These are phyloP conservation scores for Xiphorhynchus elegans DNA, from an alignment of 2,113 vertebrate species.

Conservation along the genomic window DNA sequence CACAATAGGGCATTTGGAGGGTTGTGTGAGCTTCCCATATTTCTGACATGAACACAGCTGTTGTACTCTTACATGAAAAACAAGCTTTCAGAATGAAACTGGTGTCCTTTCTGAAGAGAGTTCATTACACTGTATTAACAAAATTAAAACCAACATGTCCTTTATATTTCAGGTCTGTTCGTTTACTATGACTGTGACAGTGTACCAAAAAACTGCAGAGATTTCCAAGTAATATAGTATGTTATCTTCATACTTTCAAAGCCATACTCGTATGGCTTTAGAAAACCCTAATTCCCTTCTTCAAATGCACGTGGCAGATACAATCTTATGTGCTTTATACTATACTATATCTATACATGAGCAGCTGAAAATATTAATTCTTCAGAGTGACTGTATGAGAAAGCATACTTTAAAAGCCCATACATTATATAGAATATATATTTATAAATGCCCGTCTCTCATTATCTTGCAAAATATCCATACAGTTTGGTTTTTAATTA, in stretches of 20 bases:
- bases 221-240: background rate
- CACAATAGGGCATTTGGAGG: background rate
- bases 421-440: background rate
- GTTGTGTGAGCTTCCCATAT: background rate
- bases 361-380: background rate
- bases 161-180: background rate
- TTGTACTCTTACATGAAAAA: background rate
- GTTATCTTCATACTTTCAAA: background rate
- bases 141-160: background rate
- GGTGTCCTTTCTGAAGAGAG: background rate
- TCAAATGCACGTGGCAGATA: background rate
- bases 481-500: background rate
- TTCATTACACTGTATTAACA: background rate
- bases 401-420: background rate
- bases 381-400: background rate
- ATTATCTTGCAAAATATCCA: background rate
- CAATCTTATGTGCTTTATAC: background rate
- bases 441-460: background rate
- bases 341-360: rapidly evolving
- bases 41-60: background rate
- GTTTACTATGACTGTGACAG: background rate
- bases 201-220: background rate
- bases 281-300: background rate
- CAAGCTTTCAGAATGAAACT: background rate
- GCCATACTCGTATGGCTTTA: background rate